Conservation (phyloP, 2,113 vertebrate species). For the Pseudorhombus dupliciocellatus region DNA sequence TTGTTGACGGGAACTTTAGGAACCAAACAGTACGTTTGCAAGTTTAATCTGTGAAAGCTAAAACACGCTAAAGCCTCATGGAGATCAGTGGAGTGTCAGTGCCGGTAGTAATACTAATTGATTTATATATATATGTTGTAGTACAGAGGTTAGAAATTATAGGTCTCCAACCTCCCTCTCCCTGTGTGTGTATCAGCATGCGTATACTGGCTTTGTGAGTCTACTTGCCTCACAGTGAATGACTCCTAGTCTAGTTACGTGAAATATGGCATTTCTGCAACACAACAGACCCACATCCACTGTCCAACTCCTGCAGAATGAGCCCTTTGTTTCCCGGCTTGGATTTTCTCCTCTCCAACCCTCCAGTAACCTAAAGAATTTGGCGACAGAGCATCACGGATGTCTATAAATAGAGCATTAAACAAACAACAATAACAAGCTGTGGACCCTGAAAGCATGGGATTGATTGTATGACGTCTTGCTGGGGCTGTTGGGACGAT, state of each 20-base stretch:
- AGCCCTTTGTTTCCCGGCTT: conserved; percentile 64
- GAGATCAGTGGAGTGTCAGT: too few species aligned
- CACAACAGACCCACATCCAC: conserved; percentile 58
- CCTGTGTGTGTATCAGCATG: conserved; percentile 3
- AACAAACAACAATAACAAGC: conserved; percentile 72
- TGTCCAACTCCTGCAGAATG: conserved; percentile 65
- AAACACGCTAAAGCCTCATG: too few species aligned
- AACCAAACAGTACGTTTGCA: too few species aligned
- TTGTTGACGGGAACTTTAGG: background rate
- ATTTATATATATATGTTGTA: background rate
- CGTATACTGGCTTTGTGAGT: conserved; percentile 16
- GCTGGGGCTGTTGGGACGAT: conserved; percentile 27
- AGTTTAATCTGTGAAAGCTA: too few species aligned
- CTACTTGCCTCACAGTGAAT: conserved; percentile 21
- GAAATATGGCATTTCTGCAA: conserved; percentile 43
- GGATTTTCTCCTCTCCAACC: conserved; percentile 63
- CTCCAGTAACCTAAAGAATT: conserved; percentile 71
- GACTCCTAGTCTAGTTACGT: conserved; percentile 36
- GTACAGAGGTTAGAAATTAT: background rate
- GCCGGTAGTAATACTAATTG: too few species aligned
- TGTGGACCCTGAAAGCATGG: conserved; percentile 45
- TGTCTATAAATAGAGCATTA: conserved; percentile 72
- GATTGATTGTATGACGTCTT: conserved; percentile 52
- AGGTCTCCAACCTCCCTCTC: background rate
- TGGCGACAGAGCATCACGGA: conserved; percentile 52